These are phyloP conservation scores for Dallia pectoralis DNA, from an alignment of 2,797 vertebrate genomes.

Conservation along the genomic window DNA sequence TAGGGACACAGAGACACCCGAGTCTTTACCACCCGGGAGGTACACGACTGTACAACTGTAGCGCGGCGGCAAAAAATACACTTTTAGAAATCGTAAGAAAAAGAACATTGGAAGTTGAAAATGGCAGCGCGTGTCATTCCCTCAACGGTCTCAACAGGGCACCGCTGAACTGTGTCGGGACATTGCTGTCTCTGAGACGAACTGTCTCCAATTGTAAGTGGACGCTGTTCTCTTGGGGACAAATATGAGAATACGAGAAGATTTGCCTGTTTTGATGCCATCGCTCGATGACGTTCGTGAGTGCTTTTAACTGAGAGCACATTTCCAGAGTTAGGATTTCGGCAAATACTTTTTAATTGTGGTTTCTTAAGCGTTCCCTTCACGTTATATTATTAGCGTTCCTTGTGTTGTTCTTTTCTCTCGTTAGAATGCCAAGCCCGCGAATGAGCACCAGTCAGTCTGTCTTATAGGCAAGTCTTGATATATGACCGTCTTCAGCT, in stretches of 20 bases:
- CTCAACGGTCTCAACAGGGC: neutral
- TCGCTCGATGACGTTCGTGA: neutral
- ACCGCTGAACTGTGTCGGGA: neutral
- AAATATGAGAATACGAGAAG: neutral
- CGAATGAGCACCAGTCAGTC: neutral
- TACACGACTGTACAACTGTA: neutral
- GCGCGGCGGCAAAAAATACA: neutral
- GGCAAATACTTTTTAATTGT: neutral
- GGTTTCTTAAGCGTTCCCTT: neutral
- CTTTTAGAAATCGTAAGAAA: neutral
- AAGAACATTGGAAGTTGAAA: neutral
- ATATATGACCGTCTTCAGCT: slow-evolving; percentile 4
- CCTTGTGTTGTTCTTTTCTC: neutral
- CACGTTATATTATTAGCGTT: neutral
- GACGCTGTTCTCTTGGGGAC: neutral
- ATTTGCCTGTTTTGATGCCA: neutral
- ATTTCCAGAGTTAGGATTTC: neutral
- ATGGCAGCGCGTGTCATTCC: neutral
- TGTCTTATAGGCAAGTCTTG: neutral
- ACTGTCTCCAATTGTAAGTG: neutral
- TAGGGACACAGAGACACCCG: neutral
- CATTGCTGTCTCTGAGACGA: neutral
- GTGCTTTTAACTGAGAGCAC: neutral
- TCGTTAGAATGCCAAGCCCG: neutral
- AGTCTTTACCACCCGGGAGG: neutral